Evolutionary conservation across 2,113 vertebrate species (phyloP).

Genomic region (Oncorhynchus gorbuscha): DNA sequence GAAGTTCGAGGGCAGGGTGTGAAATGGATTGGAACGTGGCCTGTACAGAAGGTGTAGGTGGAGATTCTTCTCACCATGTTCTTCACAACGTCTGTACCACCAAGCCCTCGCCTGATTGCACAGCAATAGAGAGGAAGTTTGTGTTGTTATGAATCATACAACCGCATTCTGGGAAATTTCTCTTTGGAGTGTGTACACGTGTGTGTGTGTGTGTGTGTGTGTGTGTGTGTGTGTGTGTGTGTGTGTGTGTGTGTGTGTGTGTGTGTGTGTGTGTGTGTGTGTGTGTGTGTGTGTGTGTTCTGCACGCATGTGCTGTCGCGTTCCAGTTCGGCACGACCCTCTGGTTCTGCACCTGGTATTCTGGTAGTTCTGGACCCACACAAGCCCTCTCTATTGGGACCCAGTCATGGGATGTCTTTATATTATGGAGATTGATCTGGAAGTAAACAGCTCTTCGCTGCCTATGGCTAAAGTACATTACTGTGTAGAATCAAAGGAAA

Average conservation of each 20-base stretch:
- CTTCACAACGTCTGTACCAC: conserved; percentile 33
- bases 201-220: not conserved
- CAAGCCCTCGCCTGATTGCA: conserved; percentile 12
- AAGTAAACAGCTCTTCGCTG: conserved; percentile 22
- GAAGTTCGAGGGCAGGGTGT: conserved; percentile 9
- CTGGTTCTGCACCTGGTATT: conserved; percentile 14
- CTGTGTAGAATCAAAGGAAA: conserved; percentile 32
- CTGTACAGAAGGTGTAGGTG: conserved; percentile 20
- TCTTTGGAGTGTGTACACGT: not conserved
- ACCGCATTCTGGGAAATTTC: not conserved
- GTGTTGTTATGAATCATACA: conserved; percentile 22
- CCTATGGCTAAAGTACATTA: conserved; percentile 26
- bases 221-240: not conserved
- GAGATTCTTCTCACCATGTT: conserved; percentile 37
- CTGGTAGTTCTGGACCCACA: not conserved
- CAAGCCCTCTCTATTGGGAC: not conserved
- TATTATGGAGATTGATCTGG: conserved; percentile 32
- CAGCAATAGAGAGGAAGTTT: conserved; percentile 35
- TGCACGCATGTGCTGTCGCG: not conserved
- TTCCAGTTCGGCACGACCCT: not conserved
- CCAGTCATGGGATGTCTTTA: conserved; percentile 43
- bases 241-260: not conserved
- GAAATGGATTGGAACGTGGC: conserved; percentile 35
- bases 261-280: too few species aligned
- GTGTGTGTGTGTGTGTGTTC: not conserved